Conservation (phyloP, 1,140 invertebrate species). For the Meloidogyne exigua region DNA sequence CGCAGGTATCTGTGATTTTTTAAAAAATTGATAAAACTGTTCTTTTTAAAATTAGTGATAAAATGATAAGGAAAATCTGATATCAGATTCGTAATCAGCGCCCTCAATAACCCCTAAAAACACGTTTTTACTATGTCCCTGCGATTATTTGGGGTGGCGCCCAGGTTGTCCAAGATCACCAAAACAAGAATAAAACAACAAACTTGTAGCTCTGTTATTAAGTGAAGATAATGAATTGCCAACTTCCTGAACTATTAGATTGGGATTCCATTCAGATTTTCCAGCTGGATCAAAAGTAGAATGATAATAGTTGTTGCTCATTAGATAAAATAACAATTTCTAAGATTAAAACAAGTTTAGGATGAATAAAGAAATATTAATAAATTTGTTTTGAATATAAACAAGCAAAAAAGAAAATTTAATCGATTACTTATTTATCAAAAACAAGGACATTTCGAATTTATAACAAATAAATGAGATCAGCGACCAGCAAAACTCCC, state of each 20-base stretch:
- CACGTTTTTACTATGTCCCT: no score
- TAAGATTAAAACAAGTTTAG: no score
- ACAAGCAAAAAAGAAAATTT: not conserved
- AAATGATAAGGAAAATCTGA: no score
- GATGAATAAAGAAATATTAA: not conserved
- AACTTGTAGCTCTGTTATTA: constrained; percentile 4
- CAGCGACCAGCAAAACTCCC: constrained; percentile 12
- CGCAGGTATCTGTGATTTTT: no score
- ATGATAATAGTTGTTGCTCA: constrained; percentile 26
- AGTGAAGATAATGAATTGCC: constrained; percentile 16
- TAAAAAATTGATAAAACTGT: no score
- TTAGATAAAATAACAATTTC: no score
- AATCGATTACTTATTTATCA: not conserved
- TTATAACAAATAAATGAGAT: not conserved
- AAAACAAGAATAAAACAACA: not conserved
- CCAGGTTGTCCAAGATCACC: no score
- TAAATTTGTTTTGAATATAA: not conserved
- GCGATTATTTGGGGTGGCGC: no score
- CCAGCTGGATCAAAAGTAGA: constrained; percentile 5
- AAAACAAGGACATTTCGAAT: not conserved
- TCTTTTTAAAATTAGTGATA: no score
- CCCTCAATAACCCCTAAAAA: no score
- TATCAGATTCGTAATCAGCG: no score
- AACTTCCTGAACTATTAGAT: not conserved
- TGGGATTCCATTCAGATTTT: not conserved